phyloP scores from a whole-genome alignment of 2,888 invertebrate genomes.

The Caenorhabditis macrosperma region DNA sequence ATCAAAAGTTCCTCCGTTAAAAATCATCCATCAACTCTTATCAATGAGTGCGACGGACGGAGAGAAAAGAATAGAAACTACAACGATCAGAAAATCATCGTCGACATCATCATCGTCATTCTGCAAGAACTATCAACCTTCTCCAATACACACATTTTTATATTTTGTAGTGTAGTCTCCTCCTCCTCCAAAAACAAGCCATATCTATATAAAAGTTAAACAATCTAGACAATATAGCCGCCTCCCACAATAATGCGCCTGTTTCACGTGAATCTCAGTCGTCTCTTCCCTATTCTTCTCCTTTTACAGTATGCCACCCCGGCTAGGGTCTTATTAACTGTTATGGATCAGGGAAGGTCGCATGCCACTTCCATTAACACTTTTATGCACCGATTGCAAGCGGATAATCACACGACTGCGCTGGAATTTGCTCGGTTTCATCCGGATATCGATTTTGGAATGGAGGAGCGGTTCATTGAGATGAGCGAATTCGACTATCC shows the following conservation, averaged over 20 bases:
- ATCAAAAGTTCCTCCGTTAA: background rate
- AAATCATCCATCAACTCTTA: background rate
- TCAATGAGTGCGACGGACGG: background rate
- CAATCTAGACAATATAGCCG: background rate
- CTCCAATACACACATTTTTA: background rate
- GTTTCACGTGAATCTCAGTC: constrained; percentile 11
- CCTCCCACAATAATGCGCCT: no score
- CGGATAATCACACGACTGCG: constrained; percentile 46
- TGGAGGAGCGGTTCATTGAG: constrained; percentile 44
- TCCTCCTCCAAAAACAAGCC: background rate
- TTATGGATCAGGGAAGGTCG: constrained; percentile 53
- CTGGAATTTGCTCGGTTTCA: constrained; percentile 26
- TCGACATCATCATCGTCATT: background rate
- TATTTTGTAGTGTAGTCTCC: constrained; percentile 45
- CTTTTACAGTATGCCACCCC: constrained; percentile 1
- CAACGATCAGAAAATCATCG: background rate
- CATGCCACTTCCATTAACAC: constrained; percentile 45
- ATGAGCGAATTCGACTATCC: constrained; percentile 39
- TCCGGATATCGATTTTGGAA: constrained; percentile 45
- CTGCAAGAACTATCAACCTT: background rate
- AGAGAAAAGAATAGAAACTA: constrained; percentile 10
- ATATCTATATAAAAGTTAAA: constrained; percentile 4
- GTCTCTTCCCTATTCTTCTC: background rate
- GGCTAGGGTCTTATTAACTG: constrained; percentile 24
- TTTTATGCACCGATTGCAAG: constrained; percentile 47